Conservation (phyloP, 2,888 invertebrate genomes). For the Diachrysia chrysitis region DNA sequence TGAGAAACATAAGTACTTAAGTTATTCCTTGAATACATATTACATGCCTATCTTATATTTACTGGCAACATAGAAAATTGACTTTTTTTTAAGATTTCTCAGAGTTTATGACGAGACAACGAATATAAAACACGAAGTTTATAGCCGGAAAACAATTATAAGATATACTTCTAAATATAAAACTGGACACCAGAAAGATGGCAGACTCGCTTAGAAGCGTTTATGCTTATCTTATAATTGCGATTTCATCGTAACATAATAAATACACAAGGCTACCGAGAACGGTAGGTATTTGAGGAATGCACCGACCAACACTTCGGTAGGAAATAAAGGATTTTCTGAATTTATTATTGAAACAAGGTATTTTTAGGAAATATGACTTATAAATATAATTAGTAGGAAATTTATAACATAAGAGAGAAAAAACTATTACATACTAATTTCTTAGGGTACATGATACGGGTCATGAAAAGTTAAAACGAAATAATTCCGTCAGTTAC, state of each 20-base stretch:
- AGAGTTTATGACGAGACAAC: slow-evolving; percentile 1
- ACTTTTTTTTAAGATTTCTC: slow-evolving; percentile 16
- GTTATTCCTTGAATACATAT: neutral
- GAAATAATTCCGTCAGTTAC: no score
- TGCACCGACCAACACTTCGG: neutral
- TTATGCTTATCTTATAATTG: slow-evolving; percentile 48
- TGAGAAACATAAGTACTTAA: neutral
- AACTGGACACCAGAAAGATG: slow-evolving; percentile 23
- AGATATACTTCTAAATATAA: slow-evolving; percentile 40
- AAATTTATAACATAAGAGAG: no score
- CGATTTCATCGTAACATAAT: slow-evolving; percentile 43
- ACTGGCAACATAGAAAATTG: slow-evolving; percentile 14
- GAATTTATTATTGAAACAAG: neutral
- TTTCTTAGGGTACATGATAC: no score
- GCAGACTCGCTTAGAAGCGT: slow-evolving; percentile 14
- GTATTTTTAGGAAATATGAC: no score
- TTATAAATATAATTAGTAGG: no score
- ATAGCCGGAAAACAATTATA: slow-evolving; percentile 20
- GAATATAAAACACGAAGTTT: slow-evolving; percentile 20
- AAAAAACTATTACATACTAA: no score
- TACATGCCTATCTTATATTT: neutral
- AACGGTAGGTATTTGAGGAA: slow-evolving; percentile 4
- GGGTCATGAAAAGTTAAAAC: no score
- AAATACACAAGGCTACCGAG: slow-evolving; percentile 26
- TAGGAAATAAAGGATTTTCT: slow-evolving; percentile 7